Conservation (phyloP, 2,888 invertebrate genomes). For the Tenthredo mesomela region DNA sequence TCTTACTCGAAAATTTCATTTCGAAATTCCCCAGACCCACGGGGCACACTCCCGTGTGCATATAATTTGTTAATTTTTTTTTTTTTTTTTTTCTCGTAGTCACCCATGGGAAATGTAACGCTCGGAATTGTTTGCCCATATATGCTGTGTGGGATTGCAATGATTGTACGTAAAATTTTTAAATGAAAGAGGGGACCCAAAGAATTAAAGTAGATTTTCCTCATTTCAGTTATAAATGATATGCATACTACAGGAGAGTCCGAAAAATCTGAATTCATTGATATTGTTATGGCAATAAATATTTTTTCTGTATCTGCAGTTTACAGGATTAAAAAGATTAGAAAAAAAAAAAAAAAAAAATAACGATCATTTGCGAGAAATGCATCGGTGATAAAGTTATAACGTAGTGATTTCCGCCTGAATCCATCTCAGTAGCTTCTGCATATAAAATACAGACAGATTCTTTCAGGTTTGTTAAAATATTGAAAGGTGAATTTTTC, state of each 20-base stretch:
- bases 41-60: not conserved
- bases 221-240: too few species aligned
- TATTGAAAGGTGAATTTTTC: slow-evolving; percentile 13
- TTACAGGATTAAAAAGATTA: not conserved
- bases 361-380: not conserved
- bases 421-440: not conserved
- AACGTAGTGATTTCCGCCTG: not conserved
- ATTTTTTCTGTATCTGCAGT: not conserved
- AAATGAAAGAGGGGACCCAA: not conserved
- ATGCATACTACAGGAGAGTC: not conserved
- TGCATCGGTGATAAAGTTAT: not conserved
- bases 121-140: slow-evolving; percentile 19
- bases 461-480: not conserved
- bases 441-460: not conserved
- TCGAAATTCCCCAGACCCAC: not conserved
- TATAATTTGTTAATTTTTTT: slow-evolving; percentile 33
- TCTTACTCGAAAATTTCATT: not conserved
- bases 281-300: not conserved
- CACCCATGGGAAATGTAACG: slow-evolving; percentile 35
- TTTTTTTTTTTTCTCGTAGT: not conserved
- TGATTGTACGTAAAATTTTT: slow-evolving; percentile 29
- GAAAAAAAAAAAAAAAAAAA: not conserved
- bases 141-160: slow-evolving; percentile 17
- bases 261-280: not conserved
- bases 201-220: not conserved